phyloP scores from a whole-genome alignment of 2,888 invertebrate genomes.

The Watsonalla cultraria region DNA sequence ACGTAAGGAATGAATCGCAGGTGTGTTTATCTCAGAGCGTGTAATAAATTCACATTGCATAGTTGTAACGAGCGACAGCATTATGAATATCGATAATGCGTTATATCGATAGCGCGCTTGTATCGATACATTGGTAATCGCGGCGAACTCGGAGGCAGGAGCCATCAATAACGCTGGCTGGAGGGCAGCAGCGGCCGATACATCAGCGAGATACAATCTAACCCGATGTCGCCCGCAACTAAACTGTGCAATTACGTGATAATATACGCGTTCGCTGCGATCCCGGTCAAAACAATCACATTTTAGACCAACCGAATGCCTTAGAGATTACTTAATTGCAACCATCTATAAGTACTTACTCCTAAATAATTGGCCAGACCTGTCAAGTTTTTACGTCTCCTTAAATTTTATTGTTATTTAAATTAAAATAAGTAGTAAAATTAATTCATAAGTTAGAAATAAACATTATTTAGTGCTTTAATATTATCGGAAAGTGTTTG shows the following conservation, averaged over 20 bases:
- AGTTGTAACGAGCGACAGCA: conserved; percentile 41
- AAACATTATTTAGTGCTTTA: too few relatives aligned
- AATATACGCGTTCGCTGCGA: conserved; percentile 22
- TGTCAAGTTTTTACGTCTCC: too few relatives aligned
- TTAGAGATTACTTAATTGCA: too few relatives aligned
- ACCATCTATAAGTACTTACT: too few relatives aligned
- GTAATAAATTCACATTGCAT: conserved; percentile 2
- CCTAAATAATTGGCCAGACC: too few relatives aligned
- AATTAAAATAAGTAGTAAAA: too few relatives aligned
- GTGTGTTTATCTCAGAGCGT: background rate
- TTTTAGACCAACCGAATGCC: background rate
- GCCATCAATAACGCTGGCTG: conserved; percentile 49
- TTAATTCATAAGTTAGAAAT: too few relatives aligned
- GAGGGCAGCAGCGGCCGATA: conserved; percentile 50
- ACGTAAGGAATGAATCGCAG: background rate
- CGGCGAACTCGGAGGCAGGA: conserved; percentile 32
- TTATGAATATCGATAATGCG: conserved; percentile 49
- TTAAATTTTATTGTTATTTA: too few relatives aligned
- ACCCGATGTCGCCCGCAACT: conserved; percentile 52
- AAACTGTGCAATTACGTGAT: conserved; percentile 49
- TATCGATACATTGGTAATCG: conserved; percentile 25
- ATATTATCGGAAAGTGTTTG: too few relatives aligned
- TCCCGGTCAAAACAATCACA: conserved; percentile 3
- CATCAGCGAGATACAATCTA: conserved; percentile 62
- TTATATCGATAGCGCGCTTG: conserved; percentile 20